Evolutionary conservation across 2,888 invertebrate genomes (phyloP).

Genomic region (Temnothorax unifasciatus): DNA sequence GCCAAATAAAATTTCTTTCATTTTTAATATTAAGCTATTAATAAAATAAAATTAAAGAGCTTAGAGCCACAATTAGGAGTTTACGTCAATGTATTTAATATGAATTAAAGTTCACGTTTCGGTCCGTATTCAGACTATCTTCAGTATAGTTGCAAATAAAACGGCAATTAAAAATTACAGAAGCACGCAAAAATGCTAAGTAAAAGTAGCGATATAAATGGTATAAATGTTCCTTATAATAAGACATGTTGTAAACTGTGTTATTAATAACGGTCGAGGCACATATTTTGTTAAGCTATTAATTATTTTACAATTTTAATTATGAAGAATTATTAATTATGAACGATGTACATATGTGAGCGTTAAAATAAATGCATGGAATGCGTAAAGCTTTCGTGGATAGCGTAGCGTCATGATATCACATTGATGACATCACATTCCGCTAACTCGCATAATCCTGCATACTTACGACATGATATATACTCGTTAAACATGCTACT

Average conservation of each 20-base stretch:
- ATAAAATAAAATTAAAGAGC: too few relatives aligned
- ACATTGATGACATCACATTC: slow-evolving; percentile 33
- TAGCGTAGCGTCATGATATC: neutral
- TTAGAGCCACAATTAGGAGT: too few relatives aligned
- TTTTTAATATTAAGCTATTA: neutral
- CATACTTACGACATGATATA: slow-evolving; percentile 37
- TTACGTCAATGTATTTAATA: too few relatives aligned
- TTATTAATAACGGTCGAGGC: too few relatives aligned
- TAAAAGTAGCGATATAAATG: too few relatives aligned
- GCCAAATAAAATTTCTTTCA: neutral
- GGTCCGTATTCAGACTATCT: too few relatives aligned
- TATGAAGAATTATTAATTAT: neutral
- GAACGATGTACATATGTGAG: neutral
- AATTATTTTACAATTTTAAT: neutral
- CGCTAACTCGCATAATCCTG: slow-evolving; percentile 35
- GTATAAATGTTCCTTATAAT: too few relatives aligned
- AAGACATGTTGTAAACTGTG: too few relatives aligned
- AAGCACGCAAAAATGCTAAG: too few relatives aligned
- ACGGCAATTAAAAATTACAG: too few relatives aligned
- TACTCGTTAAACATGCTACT: neutral
- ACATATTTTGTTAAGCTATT: neutral
- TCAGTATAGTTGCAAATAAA: too few relatives aligned
- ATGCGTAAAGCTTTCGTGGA: neutral
- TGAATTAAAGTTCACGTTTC: too few relatives aligned
- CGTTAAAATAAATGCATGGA: neutral